Evolutionary conservation across 1,140 invertebrate species (phyloP), one percentile per base, ranked within the genome.

Genomic region (Pinna nobilis): DNA sequence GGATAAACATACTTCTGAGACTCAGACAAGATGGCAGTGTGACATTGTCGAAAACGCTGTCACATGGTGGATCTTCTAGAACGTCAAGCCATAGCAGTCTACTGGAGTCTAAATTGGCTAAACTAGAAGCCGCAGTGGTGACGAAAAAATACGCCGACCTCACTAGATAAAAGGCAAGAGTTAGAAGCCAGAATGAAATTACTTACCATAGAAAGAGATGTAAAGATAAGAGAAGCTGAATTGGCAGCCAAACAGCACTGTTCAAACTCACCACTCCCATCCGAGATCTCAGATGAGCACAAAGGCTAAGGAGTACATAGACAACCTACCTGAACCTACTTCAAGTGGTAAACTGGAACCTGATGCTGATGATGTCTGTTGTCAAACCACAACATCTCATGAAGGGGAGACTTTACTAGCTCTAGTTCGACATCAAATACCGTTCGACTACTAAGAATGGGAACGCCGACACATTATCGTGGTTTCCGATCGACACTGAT

Each of bases 381-480:
- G 4, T 60, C 28, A 60, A 32, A 4, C n/a, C 18, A 28, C 15
- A 37, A 35, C 32, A 20, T 39, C 18, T 44, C 18, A 44, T n/a
- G n/a, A n/a, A n/a, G n/a, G n/a, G n/a, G n/a, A n/a, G n/a, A 2
- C 7, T 13, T 1, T 32, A 25, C 49, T 25, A 2, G 28, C 28
- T 51, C 75, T 60, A 85, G 60, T 89, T 84, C 73, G 77, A 80
- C 28, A 81, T 90, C 9, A 64, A 63, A 25, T 78, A 63, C 37
- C 15, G 61, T 11, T 4, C 13, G 3, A 70, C 70, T 47, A 25
- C 35, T 7, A 13, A 50, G 1, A 51, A 74, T 57, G 50, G 15
- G 13, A 74, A 72, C 32, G 64, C 74, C 3, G 70, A 81, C 59
- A 33, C 20, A 11, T 47, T 77, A 6, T 79, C 68, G 23, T 55